Conservation (phyloP, 2,113 vertebrate species). For the Pardalotus punctatus region DNA sequence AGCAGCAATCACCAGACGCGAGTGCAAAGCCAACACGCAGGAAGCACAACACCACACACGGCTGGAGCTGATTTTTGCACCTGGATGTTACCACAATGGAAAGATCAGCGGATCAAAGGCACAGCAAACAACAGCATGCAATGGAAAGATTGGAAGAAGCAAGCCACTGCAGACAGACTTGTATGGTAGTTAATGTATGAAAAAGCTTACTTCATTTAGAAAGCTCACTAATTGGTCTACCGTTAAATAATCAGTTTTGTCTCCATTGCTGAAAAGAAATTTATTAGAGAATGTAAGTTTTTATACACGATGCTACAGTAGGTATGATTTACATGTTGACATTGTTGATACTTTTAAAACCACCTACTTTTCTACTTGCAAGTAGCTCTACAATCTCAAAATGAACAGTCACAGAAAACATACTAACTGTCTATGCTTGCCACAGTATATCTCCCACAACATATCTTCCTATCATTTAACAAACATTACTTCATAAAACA, state of each 20-base stretch:
- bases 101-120: constrained; percentile 75
- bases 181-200: constrained; percentile 95
- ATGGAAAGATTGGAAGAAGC: constrained; percentile 64
- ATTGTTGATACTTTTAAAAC: constrained; percentile 66
- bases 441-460: background rate
- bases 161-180: constrained; percentile 86
- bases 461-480: background rate
- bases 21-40: constrained; percentile 64
- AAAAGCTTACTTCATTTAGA: constrained; percentile 99
- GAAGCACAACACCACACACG: constrained; percentile 39
- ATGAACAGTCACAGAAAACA: constrained; percentile 22
- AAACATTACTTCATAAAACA: constrained; percentile 59
- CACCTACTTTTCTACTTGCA: constrained; percentile 50
- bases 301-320: constrained; percentile 75
- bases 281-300: constrained; percentile 91
- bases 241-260: constrained; percentile 99
- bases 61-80: constrained; percentile 71
- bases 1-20: constrained; percentile 59
- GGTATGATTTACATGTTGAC: constrained; percentile 82
- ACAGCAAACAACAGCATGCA: constrained; percentile 64
- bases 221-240: constrained; percentile 99
- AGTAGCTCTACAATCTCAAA: constrained; percentile 38
- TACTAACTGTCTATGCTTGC: background rate
- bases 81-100: constrained; percentile 70
- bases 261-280: constrained; percentile 99